Evolutionary conservation across 2,888 invertebrate species (phyloP).

Genomic region (Gandaritis pyraliata): DNA sequence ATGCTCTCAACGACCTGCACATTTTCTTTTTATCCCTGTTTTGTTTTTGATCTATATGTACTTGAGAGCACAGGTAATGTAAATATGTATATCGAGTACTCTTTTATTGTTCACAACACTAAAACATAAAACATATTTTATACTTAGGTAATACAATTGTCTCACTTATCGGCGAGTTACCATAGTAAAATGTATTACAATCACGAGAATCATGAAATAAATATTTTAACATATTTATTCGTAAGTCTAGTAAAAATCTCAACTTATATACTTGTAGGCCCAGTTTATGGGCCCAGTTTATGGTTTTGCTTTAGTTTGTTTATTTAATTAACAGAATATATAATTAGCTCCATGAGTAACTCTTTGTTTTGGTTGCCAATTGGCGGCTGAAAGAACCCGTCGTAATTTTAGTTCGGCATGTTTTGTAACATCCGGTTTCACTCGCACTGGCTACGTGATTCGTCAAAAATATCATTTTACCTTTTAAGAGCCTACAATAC

Average conservation of each 20-base stretch:
- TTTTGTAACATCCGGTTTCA: constrained; percentile 42
- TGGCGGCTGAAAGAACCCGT: constrained; percentile 40
- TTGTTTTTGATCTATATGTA: not conserved
- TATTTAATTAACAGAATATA: constrained; percentile 38
- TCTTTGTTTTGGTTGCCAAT: constrained; percentile 45
- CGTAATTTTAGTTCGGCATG: constrained; percentile 40
- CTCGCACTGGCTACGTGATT: constrained; percentile 18
- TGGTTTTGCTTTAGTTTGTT: constrained; percentile 30
- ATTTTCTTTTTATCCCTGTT: constrained; percentile 12
- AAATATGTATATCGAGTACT: not conserved
- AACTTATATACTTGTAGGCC: too few species aligned
- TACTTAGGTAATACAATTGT: too few species aligned
- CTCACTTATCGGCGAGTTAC: too few species aligned
- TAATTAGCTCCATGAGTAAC: constrained; percentile 42
- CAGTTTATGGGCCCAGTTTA: not conserved
- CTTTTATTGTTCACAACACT: too few species aligned
- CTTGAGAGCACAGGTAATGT: not conserved
- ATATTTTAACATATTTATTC: too few species aligned
- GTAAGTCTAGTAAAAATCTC: too few species aligned
- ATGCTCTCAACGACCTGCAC: not conserved
- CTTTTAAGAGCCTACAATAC: too few species aligned
- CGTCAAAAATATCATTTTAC: constrained; percentile 23
- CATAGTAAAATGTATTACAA: too few species aligned
- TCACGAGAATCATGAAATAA: too few species aligned
- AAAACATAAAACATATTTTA: too few species aligned